Conservation (phyloP, 2,113 vertebrate genomes). For the Excalfactoria chinensis region DNA sequence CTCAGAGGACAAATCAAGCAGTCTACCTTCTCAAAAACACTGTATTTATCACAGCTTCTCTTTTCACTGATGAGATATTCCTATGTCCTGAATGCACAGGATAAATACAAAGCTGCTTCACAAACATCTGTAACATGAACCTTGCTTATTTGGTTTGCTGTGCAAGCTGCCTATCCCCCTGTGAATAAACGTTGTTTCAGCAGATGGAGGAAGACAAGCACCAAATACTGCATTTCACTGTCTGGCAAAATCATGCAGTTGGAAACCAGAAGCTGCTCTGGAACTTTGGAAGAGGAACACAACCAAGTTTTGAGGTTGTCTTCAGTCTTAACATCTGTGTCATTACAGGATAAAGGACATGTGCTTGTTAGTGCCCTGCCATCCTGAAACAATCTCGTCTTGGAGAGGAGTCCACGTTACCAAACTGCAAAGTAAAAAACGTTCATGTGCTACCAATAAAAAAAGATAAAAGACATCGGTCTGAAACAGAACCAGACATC, state of each 20-base stretch:
- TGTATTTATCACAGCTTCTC: neutral
- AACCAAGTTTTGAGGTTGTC: neutral
- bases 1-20: neutral
- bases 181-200: neutral
- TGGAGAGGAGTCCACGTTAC: neutral
- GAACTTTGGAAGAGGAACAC: neutral
- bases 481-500: constrained; percentile 16
- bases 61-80: neutral
- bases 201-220: constrained; percentile 19
- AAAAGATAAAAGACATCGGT: constrained; percentile 1
- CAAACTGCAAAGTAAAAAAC: neutral
- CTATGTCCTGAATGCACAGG: neutral
- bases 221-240: neutral
- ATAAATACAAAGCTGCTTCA: neutral
- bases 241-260: neutral
- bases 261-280: neutral
- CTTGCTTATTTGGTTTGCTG: neutral
- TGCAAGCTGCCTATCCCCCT: neutral
- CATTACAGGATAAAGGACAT: neutral
- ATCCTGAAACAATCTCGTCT: constrained; percentile 23
- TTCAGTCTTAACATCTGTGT: neutral
- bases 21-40: neutral
- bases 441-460: constrained; percentile 41
- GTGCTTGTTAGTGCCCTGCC: neutral
- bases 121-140: neutral